Evolutionary conservation across 2,888 invertebrate species (phyloP).

Genomic region (Andricus quercusramuli): DNA sequence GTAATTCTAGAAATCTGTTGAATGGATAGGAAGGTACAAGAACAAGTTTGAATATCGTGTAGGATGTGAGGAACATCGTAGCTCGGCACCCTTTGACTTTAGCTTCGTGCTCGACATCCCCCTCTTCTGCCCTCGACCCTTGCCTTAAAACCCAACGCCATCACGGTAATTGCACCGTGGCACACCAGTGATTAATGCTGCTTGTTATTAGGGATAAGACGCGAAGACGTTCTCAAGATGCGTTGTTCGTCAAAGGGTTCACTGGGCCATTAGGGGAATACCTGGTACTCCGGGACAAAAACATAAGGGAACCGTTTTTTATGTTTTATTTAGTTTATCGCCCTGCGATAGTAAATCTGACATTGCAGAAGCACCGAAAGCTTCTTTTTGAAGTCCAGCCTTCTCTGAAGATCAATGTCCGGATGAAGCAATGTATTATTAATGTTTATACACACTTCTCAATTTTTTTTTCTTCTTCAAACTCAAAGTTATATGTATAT

Average conservation of each 20-base stretch:
- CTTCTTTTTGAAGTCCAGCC: neutral
- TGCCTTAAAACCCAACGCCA: constrained; percentile 63
- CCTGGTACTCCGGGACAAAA: neutral
- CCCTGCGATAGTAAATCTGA: neutral
- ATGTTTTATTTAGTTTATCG: neutral
- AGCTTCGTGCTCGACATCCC: constrained; percentile 54
- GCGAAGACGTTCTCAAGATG: constrained; percentile 64
- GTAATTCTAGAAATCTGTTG: neutral
- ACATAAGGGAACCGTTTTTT: neutral
- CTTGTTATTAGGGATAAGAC: constrained; percentile 71
- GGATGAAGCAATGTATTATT: neutral
- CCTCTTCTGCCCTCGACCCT: constrained; percentile 51
- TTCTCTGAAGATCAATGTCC: neutral
- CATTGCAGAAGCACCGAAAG: neutral
- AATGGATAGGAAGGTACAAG: constrained; percentile 11
- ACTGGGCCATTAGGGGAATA: constrained; percentile 2
- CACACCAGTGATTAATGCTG: constrained; percentile 71
- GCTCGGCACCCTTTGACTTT: constrained; percentile 60
- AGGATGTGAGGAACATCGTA: constrained; percentile 37
- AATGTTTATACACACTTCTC: neutral
- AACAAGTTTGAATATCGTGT: constrained; percentile 36
- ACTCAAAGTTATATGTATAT: too few species aligned
- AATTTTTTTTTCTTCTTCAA: too few species aligned
- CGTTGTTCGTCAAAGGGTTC: constrained; percentile 62
- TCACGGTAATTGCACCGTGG: constrained; percentile 70